Evolutionary conservation across 2,113 vertebrate genomes (phyloP).

Genomic region (Terrapene triunguis): DNA sequence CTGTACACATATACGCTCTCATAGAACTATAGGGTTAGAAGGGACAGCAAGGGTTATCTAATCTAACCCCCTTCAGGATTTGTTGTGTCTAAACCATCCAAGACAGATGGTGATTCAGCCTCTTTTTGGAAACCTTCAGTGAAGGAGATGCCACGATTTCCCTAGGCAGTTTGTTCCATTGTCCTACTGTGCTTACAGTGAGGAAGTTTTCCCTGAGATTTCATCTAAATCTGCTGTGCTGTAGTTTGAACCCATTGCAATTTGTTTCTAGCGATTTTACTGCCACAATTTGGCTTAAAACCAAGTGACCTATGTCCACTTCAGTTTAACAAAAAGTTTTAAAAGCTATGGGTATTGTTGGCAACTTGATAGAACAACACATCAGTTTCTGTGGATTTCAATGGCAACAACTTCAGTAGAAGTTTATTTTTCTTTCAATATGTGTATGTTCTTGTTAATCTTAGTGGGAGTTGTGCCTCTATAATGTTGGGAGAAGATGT

Average conservation of each 20-base stretch:
- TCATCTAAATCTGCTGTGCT: background rate
- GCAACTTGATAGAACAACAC: background rate
- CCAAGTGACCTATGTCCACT: background rate
- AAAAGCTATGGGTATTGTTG: background rate
- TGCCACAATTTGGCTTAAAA: background rate
- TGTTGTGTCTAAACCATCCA: background rate
- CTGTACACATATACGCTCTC: background rate
- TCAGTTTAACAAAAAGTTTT: background rate
- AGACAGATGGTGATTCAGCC: background rate
- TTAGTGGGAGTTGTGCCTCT: background rate
- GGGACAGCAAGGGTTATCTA: background rate
- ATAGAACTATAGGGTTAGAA: background rate
- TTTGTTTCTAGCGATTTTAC: background rate
- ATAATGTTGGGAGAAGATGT: fast-evolving
- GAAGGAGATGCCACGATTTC: background rate
- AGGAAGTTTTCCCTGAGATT: background rate
- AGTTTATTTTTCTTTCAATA: background rate
- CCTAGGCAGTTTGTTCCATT: background rate
- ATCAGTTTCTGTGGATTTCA: background rate
- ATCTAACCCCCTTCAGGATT: background rate
- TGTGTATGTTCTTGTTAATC: background rate
- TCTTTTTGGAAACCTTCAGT: background rate
- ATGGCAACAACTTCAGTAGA: background rate
- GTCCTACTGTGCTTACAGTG: background rate
- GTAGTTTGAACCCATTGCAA: background rate